Conservation (phyloP, 2,113 vertebrate species). For the Hemiprocne comata region DNA sequence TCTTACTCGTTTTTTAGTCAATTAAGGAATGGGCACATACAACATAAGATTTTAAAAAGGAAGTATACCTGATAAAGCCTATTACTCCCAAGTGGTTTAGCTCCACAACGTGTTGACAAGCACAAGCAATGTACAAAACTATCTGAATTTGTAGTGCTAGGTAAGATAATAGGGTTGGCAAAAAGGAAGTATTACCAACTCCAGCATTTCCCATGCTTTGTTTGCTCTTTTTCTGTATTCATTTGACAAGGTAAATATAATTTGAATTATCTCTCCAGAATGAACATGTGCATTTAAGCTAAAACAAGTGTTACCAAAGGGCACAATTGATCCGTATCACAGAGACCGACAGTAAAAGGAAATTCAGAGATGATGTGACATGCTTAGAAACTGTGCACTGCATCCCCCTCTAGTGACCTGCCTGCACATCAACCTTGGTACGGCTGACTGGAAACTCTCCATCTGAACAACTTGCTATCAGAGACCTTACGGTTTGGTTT, state of each 20-base stretch:
- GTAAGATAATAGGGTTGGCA: background rate
- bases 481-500: background rate
- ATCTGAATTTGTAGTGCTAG: background rate
- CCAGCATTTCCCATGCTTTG: background rate
- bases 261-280: constrained; percentile 3
- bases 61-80: background rate
- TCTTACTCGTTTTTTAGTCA: background rate
- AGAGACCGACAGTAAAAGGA: background rate
- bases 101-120: background rate
- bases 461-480: fast-evolving
- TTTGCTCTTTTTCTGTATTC: background rate
- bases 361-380: background rate
- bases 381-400: background rate
- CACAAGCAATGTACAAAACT: background rate
- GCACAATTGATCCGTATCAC: background rate
- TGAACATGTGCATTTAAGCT: background rate
- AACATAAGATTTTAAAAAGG: background rate
- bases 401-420: background rate
- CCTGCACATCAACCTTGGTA: background rate
- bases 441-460: background rate
- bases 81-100: background rate
- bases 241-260: background rate
- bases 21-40: background rate
- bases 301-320: background rate
- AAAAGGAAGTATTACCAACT: background rate